These are phyloP conservation scores for Protobothrops mucrosquamatus DNA, from an alignment of 2,113 vertebrate species.

Conservation along the genomic window DNA sequence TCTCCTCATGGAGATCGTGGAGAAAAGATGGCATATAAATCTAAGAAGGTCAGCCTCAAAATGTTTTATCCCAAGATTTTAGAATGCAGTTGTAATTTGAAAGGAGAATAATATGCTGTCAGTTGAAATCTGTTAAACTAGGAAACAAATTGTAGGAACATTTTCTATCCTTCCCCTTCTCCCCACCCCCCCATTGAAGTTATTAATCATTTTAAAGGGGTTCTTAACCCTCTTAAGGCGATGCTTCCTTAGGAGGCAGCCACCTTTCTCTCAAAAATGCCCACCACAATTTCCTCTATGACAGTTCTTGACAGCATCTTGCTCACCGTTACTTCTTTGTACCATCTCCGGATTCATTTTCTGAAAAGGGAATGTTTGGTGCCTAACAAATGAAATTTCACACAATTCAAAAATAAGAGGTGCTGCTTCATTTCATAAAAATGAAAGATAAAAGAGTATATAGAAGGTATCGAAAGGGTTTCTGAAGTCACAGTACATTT, in stretches of 20 bases:
- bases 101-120: not conserved
- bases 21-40: not conserved
- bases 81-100: not conserved
- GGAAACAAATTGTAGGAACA: not conserved
- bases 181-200: not conserved
- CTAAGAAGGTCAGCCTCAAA: not conserved
- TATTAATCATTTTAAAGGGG: not conserved
- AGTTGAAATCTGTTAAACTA: not conserved
- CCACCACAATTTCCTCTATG: not conserved
- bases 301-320: slow-evolving; percentile 6
- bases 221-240: not conserved
- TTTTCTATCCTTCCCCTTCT: not conserved
- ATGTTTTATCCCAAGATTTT: not conserved
- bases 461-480: not conserved
- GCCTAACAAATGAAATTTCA: not conserved
- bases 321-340: not conserved
- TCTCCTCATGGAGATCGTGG: not conserved
- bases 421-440: not conserved
- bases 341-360: not conserved
- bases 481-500: not conserved
- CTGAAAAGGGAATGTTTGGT: not conserved
- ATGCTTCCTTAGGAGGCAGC: not conserved
- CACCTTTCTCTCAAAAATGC: not conserved
- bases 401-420: not conserved
- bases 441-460: not conserved